Percentiles rank a stretch among this genome's conserved stretches.
Evolutionary conservation across 2,888 invertebrate species (phyloP).

Genomic region (Protodeltote pygarga): DNA sequence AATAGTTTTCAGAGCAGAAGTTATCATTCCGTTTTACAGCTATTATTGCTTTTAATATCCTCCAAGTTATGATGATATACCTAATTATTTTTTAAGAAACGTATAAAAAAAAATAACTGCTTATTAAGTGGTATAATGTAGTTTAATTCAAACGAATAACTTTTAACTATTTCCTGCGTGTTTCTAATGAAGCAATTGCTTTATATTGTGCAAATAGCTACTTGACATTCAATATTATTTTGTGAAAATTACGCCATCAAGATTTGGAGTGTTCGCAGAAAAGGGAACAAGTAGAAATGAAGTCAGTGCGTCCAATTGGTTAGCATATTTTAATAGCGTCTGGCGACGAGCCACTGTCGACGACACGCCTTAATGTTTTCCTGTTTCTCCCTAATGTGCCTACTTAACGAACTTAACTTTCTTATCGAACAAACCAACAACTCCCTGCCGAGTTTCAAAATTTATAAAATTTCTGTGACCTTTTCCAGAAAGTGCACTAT

Average conservation of each 20-base stretch:
- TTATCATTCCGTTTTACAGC: background rate
- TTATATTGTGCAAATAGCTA: slow-evolving; percentile 58
- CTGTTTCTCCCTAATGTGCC: slow-evolving; percentile 83
- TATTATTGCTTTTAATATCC: no score
- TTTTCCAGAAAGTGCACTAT: slow-evolving; percentile 55
- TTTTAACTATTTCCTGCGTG: background rate
- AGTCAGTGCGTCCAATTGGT: slow-evolving; percentile 77
- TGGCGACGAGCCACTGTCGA: slow-evolving; percentile 78
- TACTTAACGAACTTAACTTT: slow-evolving; percentile 85
- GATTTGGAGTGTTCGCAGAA: slow-evolving; percentile 56
- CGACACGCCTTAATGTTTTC: slow-evolving; percentile 82
- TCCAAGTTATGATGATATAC: no score
- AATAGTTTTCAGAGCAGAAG: background rate
- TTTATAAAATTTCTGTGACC: slow-evolving; percentile 70
- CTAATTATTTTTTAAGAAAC: no score
- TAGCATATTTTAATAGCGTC: slow-evolving; percentile 82
- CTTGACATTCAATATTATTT: slow-evolving; percentile 67
- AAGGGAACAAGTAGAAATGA: slow-evolving; percentile 63
- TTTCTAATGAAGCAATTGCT: slow-evolving; percentile 44
- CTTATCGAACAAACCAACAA: slow-evolving; percentile 81
- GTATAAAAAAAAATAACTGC: background rate
- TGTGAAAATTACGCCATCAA: slow-evolving; percentile 68
- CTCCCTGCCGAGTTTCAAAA: slow-evolving; percentile 67
- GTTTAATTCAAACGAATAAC: background rate
- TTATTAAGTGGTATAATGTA: background rate